phyloP scores from a whole-genome alignment of 2,113 vertebrate genomes.

The Tiliqua scincoides region DNA sequence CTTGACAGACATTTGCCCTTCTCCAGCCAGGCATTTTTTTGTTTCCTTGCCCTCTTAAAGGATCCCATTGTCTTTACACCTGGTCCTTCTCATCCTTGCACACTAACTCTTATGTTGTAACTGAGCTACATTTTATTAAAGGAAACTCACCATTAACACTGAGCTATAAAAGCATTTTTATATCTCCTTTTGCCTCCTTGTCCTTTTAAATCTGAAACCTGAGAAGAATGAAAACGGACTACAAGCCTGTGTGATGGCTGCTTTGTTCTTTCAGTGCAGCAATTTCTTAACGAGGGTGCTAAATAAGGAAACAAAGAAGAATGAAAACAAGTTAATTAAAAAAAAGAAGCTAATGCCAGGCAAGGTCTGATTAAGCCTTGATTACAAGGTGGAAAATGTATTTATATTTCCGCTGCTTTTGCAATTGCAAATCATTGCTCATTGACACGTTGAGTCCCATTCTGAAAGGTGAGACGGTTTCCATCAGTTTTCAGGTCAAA shows the following conservation, averaged over 20 bases:
- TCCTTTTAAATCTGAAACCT: fast-evolving
- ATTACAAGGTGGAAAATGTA: constrained; percentile 22
- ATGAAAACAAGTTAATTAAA: constrained; percentile 25
- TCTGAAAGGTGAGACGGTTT: background rate
- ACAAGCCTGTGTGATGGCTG: fast-evolving
- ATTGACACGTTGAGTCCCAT: fast-evolving
- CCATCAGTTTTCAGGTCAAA: background rate
- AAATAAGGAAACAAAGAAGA: constrained; percentile 38
- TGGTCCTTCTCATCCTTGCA: no score
- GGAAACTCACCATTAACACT: no score
- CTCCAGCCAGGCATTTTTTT: no score
- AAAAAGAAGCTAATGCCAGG: constrained; percentile 22
- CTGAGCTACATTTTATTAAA: no score
- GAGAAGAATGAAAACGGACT: background rate
- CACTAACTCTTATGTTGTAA: no score
- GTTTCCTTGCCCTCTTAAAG: no score
- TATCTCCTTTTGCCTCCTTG: background rate
- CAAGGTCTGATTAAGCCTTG: constrained; percentile 33
- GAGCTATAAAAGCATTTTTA: background rate
- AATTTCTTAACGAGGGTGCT: background rate
- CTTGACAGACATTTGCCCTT: no score
- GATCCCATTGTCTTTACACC: no score
- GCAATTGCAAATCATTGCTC: background rate
- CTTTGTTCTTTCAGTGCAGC: background rate
- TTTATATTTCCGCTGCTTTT: constrained; percentile 8